phyloP scores from a whole-genome alignment of 2,888 invertebrate genomes.

The Temnothorax ravouxi region DNA sequence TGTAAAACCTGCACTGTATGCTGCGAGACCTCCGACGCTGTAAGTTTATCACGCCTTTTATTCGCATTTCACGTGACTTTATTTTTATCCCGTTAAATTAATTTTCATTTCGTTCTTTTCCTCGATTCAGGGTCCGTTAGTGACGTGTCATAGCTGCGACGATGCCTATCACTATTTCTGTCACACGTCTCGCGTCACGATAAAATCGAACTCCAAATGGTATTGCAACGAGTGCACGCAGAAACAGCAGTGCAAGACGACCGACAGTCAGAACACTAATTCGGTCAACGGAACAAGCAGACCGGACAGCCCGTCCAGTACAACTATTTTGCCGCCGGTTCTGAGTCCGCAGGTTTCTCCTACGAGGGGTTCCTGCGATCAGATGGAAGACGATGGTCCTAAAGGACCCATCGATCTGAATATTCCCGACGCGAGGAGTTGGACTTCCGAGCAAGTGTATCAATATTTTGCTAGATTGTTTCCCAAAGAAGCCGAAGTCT shows the following conservation, averaged over 20 bases:
- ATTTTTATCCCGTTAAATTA: not conserved
- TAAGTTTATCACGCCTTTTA: constrained; percentile 86
- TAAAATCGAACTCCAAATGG: constrained; percentile 90
- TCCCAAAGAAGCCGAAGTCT: constrained; percentile 92
- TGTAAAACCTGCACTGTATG: constrained; percentile 96
- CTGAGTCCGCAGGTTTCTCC: constrained; percentile 85
- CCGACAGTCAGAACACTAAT: constrained; percentile 64
- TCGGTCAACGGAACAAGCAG: constrained; percentile 70
- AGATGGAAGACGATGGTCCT: constrained; percentile 81
- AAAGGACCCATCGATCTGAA: constrained; percentile 88
- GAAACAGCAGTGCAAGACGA: constrained; percentile 77
- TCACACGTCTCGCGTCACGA: constrained; percentile 90
- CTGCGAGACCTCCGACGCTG: constrained; percentile 91
- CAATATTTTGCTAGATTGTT: constrained; percentile 93
- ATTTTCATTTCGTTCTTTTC: not conserved
- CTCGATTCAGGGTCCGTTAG: constrained; percentile 89
- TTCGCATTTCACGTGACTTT: not conserved
- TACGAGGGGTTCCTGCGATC: constrained; percentile 79
- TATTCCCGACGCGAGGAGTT: constrained; percentile 93
- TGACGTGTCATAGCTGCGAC: constrained; percentile 94
- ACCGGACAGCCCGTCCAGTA: constrained; percentile 81
- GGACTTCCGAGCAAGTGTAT: constrained; percentile 94
- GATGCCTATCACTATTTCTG: constrained; percentile 95
- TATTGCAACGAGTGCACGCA: constrained; percentile 90
- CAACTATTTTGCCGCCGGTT: constrained; percentile 80